Evolutionary conservation across 2,888 invertebrate species (phyloP).

Genomic region (Volucella bombylans): DNA sequence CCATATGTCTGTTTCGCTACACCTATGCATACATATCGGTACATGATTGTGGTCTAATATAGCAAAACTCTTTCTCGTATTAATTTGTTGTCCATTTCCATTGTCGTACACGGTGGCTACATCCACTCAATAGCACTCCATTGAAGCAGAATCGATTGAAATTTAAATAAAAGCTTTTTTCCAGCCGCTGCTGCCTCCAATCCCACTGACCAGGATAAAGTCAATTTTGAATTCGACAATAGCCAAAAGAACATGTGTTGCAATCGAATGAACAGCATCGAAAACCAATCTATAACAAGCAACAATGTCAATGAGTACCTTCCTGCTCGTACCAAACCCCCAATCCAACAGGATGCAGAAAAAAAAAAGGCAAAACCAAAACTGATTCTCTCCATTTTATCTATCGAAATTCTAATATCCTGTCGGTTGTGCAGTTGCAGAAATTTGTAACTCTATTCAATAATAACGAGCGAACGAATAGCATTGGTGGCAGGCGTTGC

Average conservation of each 20-base stretch:
- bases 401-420: constrained; percentile 70
- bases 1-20: too few relatives aligned
- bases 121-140: constrained; percentile 53
- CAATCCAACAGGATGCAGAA: not conserved
- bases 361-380: constrained; percentile 14
- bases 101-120: constrained; percentile 38
- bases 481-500: constrained; percentile 42
- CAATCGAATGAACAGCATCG: constrained; percentile 66
- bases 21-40: too few relatives aligned
- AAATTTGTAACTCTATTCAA: constrained; percentile 65
- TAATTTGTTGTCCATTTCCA: constrained; percentile 29
- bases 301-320: constrained; percentile 21
- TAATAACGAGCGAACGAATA: constrained; percentile 32
- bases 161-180: constrained; percentile 61
- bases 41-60: too few relatives aligned
- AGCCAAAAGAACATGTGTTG: constrained; percentile 70
- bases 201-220: constrained; percentile 59
- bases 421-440: constrained; percentile 55
- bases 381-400: constrained; percentile 27
- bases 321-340: too few relatives aligned
- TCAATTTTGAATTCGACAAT: constrained; percentile 70
- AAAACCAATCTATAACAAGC: constrained; percentile 67
- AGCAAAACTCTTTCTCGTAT: not conserved
- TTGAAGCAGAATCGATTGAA: constrained; percentile 65
- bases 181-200: constrained; percentile 4